phyloP scores from a whole-genome alignment of 2,888 invertebrate species.

The Caradrina clavipalpis region DNA sequence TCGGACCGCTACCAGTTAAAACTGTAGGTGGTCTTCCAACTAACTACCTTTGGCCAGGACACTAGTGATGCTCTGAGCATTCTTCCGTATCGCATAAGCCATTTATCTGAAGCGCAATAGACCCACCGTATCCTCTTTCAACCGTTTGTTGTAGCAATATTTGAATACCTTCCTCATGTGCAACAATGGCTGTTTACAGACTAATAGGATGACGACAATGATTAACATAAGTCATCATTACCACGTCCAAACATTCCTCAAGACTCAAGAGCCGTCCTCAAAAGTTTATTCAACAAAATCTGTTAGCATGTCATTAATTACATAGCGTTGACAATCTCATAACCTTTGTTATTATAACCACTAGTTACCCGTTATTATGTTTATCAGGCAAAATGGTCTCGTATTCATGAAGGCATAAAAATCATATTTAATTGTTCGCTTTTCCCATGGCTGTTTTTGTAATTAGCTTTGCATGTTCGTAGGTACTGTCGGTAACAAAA shows the following conservation, averaged over 20 bases:
- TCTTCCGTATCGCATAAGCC: too few species aligned
- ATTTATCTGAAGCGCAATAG: too few species aligned
- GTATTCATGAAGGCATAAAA: conserved; percentile 48
- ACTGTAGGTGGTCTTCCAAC: too few species aligned
- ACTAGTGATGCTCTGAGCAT: too few species aligned
- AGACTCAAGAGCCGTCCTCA: background rate
- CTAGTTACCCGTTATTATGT: conserved; percentile 45
- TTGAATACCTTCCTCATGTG: background rate
- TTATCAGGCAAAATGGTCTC: conserved; percentile 59
- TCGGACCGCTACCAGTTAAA: too few species aligned
- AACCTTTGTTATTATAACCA: conserved; percentile 40
- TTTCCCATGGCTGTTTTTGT: conserved; percentile 66
- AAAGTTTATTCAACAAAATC: conserved; percentile 23
- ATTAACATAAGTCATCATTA: conserved; percentile 2
- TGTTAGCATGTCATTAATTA: conserved; percentile 24
- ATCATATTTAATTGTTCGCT: conserved; percentile 62
- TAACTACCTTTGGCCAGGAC: too few species aligned
- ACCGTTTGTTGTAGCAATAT: too few species aligned
- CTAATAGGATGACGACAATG: background rate
- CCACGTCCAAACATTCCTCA: background rate
- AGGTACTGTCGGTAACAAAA: conserved; percentile 30
- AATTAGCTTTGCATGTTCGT: conserved; percentile 63
- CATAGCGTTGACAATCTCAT: conserved; percentile 39
- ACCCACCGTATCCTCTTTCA: too few species aligned
- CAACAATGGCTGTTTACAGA: background rate